Conservation (phyloP, 2,113 vertebrate genomes). For the Ginglymostoma cirratum region DNA sequence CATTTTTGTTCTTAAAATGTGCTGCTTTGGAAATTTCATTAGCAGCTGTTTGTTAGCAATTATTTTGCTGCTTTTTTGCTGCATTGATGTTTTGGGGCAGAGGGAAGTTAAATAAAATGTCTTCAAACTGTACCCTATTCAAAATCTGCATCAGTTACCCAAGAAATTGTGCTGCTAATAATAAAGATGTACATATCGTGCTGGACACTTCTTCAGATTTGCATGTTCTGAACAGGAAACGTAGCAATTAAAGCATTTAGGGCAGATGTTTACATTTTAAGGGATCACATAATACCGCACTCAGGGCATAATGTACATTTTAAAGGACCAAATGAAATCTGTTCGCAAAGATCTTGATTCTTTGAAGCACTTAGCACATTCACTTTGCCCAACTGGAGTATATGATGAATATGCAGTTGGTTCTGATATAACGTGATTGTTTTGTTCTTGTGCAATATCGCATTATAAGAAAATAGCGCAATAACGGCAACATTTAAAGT, state of each 20-base stretch:
- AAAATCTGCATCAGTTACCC: background rate
- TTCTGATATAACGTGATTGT: no score
- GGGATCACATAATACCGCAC: background rate
- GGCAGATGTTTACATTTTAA: background rate
- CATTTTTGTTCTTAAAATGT: background rate
- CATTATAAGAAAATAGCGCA: no score
- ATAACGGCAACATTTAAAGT: no score
- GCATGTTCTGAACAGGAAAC: background rate
- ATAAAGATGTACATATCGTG: background rate
- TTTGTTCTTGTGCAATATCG: no score
- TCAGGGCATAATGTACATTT: background rate
- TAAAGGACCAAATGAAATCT: background rate
- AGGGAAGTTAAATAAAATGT: background rate
- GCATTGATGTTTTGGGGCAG: background rate
- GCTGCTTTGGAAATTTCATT: background rate
- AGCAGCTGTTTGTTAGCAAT: slow-evolving; percentile 14
- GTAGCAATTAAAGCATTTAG: background rate
- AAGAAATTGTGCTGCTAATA: background rate
- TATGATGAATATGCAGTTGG: background rate
- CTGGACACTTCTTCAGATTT: background rate
- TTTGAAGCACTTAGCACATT: background rate
- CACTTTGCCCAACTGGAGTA: background rate
- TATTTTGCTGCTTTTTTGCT: background rate
- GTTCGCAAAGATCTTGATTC: background rate
- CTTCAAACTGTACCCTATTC: background rate